phyloP scores from a whole-genome alignment of 2,797 vertebrate genomes.

The Macroramphosus scolopax region DNA sequence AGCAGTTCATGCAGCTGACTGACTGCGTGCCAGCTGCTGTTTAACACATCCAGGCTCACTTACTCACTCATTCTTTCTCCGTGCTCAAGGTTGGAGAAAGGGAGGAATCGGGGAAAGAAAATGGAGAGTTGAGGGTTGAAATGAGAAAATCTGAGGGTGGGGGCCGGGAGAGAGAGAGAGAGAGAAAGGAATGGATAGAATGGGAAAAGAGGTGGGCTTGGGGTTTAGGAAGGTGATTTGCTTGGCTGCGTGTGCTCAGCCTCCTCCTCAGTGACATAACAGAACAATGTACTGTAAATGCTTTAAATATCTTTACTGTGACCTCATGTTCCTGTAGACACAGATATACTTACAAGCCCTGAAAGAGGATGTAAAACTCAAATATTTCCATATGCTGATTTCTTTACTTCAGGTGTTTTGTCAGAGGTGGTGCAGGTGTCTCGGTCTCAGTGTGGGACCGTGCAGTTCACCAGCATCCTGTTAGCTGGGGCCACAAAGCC shows the following conservation, averaged over 20 bases:
- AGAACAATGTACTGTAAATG: constrained; percentile 70
- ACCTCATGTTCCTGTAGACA: constrained; percentile 61
- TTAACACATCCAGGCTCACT: constrained; percentile 64
- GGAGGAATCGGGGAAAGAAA: constrained; percentile 26
- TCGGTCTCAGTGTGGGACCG: constrained; percentile 22
- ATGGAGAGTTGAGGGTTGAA: constrained; percentile 34
- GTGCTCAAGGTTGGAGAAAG: constrained; percentile 33
- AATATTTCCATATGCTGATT: not conserved
- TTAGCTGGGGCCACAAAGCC: constrained; percentile 52
- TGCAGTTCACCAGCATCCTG: constrained; percentile 26
- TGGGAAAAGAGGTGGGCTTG: constrained; percentile 59
- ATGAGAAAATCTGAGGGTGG: constrained; percentile 22
- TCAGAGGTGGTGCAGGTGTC: constrained; percentile 45
- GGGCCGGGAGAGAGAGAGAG: constrained; percentile 1
- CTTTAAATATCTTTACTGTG: constrained; percentile 72
- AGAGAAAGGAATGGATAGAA: constrained; percentile 34
- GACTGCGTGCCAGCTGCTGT: constrained; percentile 66
- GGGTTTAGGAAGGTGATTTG: constrained; percentile 64
- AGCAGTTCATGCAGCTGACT: constrained; percentile 59
- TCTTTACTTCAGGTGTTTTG: constrained; percentile 24
- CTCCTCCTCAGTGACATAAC: constrained; percentile 68
- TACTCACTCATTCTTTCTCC: constrained; percentile 44
- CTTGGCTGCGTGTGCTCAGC: constrained; percentile 60
- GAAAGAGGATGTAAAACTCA: constrained; percentile 47
- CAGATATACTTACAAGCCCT: constrained; percentile 27